Evolutionary conservation across 2,113 vertebrate genomes (phyloP), one percentile per base, ranked within the genome.

Genomic region (Climacteris rufus): DNA sequence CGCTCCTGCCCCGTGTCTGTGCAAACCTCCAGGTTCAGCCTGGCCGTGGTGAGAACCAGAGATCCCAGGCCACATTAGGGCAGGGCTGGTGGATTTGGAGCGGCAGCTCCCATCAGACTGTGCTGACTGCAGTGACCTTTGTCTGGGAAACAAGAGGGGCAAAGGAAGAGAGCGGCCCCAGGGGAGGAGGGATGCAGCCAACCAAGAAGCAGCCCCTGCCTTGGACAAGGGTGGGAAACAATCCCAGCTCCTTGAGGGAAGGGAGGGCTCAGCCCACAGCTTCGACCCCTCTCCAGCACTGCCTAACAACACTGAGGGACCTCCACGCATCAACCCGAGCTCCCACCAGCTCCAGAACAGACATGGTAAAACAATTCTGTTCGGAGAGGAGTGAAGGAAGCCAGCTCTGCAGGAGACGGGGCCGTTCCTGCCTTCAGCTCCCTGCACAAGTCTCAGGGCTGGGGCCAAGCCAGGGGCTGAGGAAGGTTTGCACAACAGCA

Each of bases 71-170:
- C 61, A 61, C 57, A 60, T 15, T 14, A 31, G 66, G 70, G 92
- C 87, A 88, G 74, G 82, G 63, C 63, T 50, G 92, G 63, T 64
- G 79, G 79, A 68, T 69, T 60, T 82, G 65, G 54, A 96, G 59
- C 33, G 0, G 76, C 81, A 68, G 87, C 93, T 94, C 96, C 87
- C 94, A 97, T 61, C 95, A 92, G 94, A 95, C 75, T 71, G n/a
- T 15, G 82, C 85, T 96, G 96, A 94, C 94, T 89, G 94, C 83
- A 81, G 50, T 95, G 95, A 96, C 94, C 91, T 95, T 77, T 60
- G 83, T 37, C 89, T 95, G 96, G 93, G 96, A 96, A 97, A 94
- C 0, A 6, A 90, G 68, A 91, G 81, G 83, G 89, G 89, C 4
- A 0, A 94, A 81, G 91, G 93, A 93, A 92, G 60, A 88, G n/a